Percentiles rank a stretch among this genome's conserved stretches.
Conservation (phyloP, 1,140 invertebrate species). For the Lutraria rhynchaena region DNA sequence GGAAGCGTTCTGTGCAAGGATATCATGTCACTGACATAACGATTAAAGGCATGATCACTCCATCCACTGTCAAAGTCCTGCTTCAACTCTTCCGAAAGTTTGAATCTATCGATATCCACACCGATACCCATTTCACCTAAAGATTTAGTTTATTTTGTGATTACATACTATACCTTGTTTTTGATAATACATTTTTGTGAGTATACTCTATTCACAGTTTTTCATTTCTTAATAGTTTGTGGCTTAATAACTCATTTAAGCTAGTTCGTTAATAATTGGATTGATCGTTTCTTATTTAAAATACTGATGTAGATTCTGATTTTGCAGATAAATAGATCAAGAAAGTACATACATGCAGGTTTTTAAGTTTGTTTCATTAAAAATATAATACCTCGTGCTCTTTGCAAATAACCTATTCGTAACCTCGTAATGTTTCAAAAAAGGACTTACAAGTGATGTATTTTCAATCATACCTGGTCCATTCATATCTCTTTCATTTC, state of each 20-base stretch:
- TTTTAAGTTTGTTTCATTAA: not conserved
- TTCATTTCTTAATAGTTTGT: no score
- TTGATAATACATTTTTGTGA: no score
- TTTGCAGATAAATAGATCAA: no score
- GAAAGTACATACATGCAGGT: not conserved
- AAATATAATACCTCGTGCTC: not conserved
- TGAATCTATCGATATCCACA: constrained; percentile 91
- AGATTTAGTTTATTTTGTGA: no score
- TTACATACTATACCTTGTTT: no score
- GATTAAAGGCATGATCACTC: constrained; percentile 99
- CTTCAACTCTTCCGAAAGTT: constrained; percentile 90
- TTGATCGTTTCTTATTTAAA: not conserved
- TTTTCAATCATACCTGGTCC: constrained; percentile 1
- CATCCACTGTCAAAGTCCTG: constrained; percentile 96
- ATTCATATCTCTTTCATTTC: not conserved
- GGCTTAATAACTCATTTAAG: no score
- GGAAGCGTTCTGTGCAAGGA: constrained; percentile 95
- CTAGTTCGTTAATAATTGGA: no score
- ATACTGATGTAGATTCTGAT: not conserved
- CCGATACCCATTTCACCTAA: constrained; percentile 92
- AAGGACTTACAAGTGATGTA: not conserved
- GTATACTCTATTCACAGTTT: no score
- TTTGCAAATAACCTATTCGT: not conserved
- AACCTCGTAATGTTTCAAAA: not conserved
- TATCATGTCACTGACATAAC: constrained; percentile 98